A percentile compares a stretch with the other conserved stretches of the same genome.
These are phyloP conservation scores for Heliconius eleuchia DNA, from an alignment of 1,140 invertebrate genomes.

Conservation along the genomic window DNA sequence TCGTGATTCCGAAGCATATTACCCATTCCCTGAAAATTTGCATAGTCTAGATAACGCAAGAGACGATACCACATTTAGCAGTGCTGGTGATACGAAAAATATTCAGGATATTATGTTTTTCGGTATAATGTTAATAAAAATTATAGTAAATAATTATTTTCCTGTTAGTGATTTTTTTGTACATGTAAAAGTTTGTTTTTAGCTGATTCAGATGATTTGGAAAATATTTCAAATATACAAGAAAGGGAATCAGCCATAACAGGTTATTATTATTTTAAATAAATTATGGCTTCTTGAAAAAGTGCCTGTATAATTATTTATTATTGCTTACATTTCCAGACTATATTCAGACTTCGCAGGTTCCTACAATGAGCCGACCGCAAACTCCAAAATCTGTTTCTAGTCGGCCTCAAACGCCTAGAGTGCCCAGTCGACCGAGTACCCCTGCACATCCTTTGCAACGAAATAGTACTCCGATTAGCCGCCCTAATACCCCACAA, in stretches of 20 bases:
- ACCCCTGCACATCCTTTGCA: constrained; percentile 45
- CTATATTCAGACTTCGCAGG: constrained; percentile 34
- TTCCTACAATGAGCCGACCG: constrained; percentile 51
- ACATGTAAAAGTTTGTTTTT: not conserved
- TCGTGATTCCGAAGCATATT: not conserved
- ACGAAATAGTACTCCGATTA: constrained; percentile 36
- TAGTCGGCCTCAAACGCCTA: constrained; percentile 58
- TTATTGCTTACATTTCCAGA: not conserved
- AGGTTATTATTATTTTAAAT: constrained; percentile 5
- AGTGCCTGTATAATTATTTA: not conserved
- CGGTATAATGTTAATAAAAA: constrained; percentile 7
- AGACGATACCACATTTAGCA: not conserved
- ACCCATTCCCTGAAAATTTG: not conserved
- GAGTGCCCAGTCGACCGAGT: constrained; percentile 47
- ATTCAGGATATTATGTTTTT: constrained; percentile 7
- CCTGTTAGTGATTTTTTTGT: not conserved
- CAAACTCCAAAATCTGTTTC: constrained; percentile 57
- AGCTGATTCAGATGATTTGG: not conserved
- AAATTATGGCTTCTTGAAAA: not conserved
- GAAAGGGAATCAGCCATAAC: constrained; percentile 5
- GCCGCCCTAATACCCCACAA: constrained; percentile 52
- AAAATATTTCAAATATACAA: constrained; percentile 14
- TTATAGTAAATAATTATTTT: not conserved
- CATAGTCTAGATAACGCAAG: not conserved
- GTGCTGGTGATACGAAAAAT: constrained; percentile 19